Percentiles rank a stretch among this genome's conserved stretches.
These are phyloP conservation scores for Oncorhynchus nerka DNA, from an alignment of 2,113 vertebrate species.

Conservation along the genomic window DNA sequence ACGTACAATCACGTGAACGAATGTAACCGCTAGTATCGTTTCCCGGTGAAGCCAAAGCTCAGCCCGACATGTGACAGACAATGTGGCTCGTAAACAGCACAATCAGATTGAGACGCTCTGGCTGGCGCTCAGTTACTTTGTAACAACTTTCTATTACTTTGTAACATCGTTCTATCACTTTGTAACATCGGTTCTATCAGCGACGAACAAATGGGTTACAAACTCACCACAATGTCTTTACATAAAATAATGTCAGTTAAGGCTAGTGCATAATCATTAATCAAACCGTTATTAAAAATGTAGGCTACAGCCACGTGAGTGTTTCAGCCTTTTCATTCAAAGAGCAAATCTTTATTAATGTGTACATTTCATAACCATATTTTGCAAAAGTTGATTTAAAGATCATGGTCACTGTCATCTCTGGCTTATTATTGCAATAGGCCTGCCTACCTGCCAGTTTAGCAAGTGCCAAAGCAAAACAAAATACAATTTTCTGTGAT, in stretches of 20 bases:
- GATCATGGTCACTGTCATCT: too few relatives aligned
- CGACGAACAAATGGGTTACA: background rate
- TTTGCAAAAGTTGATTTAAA: too few relatives aligned
- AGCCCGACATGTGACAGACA: slow-evolving; percentile 58
- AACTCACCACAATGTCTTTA: background rate
- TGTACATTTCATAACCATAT: too few relatives aligned
- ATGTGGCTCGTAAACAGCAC: background rate
- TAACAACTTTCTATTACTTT: background rate
- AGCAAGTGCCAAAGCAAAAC: too few relatives aligned
- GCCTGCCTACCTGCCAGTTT: too few relatives aligned
- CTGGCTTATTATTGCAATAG: too few relatives aligned
- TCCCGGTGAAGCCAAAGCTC: slow-evolving; percentile 25
- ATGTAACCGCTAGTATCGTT: slow-evolving; percentile 27
- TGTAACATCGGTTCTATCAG: background rate
- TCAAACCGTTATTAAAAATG: too few relatives aligned
- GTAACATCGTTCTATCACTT: background rate
- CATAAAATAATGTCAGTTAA: too few relatives aligned
- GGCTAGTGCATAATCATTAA: too few relatives aligned
- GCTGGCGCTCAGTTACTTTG: background rate
- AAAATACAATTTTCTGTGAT: too few relatives aligned
- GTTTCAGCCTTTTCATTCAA: background rate
- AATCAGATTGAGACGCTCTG: background rate
- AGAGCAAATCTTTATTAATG: background rate
- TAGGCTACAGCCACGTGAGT: too few relatives aligned
- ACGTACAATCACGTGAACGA: slow-evolving; percentile 61